These are phyloP conservation scores for Pimpla rufipes DNA, from an alignment of 2,888 invertebrate species.

Conservation along the genomic window DNA sequence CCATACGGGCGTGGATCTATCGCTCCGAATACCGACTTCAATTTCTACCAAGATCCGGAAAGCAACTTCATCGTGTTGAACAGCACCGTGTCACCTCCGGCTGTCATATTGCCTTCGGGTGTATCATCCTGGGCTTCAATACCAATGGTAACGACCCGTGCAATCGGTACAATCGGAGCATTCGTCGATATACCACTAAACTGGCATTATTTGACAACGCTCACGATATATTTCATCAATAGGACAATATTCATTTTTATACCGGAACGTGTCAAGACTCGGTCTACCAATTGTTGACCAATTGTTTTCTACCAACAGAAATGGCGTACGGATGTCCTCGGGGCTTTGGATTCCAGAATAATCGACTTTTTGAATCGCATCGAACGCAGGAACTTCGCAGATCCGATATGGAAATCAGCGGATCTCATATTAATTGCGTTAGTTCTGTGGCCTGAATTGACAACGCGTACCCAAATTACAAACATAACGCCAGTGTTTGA, in stretches of 20 bases:
- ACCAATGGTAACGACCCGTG: constrained; percentile 74
- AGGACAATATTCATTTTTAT: background rate
- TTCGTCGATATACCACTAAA: too few relatives aligned
- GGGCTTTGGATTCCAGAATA: constrained; percentile 81
- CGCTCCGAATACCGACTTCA: constrained; percentile 86
- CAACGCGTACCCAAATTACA: constrained; percentile 53
- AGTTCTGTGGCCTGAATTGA: constrained; percentile 75
- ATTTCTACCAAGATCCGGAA: constrained; percentile 88
- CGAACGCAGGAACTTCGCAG: constrained; percentile 80
- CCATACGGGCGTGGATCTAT: constrained; percentile 81
- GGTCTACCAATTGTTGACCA: background rate
- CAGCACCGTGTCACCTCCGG: constrained; percentile 79
- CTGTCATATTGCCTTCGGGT: constrained; percentile 87
- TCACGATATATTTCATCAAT: too few relatives aligned
- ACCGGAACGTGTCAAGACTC: background rate
- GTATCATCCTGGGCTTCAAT: constrained; percentile 73
- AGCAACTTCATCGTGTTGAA: constrained; percentile 87
- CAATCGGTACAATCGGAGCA: too few relatives aligned
- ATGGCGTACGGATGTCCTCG: constrained; percentile 83
- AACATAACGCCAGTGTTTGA: constrained; percentile 74
- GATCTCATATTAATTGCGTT: constrained; percentile 76
- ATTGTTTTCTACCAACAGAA: constrained; percentile 15
- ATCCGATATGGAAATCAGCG: constrained; percentile 72
- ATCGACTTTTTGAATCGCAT: constrained; percentile 86
- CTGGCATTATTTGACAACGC: too few relatives aligned